Base-by-base conservation (phyloP, 2,797 vertebrate species). In the Molossus molossus region DNA sequence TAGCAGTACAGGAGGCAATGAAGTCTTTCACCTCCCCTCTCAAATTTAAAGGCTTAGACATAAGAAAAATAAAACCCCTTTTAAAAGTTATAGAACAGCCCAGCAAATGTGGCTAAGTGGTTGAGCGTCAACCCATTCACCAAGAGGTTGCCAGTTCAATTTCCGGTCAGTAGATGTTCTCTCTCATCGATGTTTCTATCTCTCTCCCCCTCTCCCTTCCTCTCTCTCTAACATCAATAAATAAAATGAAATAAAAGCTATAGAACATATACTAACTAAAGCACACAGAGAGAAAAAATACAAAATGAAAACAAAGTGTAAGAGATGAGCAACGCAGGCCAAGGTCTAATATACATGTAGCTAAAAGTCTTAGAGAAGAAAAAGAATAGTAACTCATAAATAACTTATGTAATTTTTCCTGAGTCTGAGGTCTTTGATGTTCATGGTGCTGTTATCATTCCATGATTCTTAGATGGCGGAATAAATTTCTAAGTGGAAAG, bases 41-140 rank as follows among this genome's bases (percentile, higher is more conserved):
- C 60, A 86, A 94, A 86, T 48, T 95, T 90, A 93, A 84, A 93
- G 57, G 13, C n/a, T 82, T 77, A n/a, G 40, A 48, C 15, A 62
- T 55, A 94, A 45, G 27, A 48, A 69, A 87, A 92, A 79, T 40
- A 90, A 92, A 82, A 88, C 0, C 3, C 11, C 27, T 67, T 50
- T 23, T 33, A 87, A 94, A 93, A 91, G 10, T 89, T 70, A 94
- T 4, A 77, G 21, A 62, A 77, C 6, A 58, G 40, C 40, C 40
- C 40, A 6, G 40, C 40, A 5, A 45, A 6, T 45, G 40, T 45
- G 40, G 40, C 40, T 45, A 5, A 45, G 40, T 45, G 40, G 40
- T 45, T 45, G 40, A 45, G 40, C 40, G 6, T 45, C 40, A 6
- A 45, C 40, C 40, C 40, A 45, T 45, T 5, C 40, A 45, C 40